Evolutionary conservation across 2,797 vertebrate genomes (phyloP).

Genomic region (Lepilemur septentrionalis): DNA sequence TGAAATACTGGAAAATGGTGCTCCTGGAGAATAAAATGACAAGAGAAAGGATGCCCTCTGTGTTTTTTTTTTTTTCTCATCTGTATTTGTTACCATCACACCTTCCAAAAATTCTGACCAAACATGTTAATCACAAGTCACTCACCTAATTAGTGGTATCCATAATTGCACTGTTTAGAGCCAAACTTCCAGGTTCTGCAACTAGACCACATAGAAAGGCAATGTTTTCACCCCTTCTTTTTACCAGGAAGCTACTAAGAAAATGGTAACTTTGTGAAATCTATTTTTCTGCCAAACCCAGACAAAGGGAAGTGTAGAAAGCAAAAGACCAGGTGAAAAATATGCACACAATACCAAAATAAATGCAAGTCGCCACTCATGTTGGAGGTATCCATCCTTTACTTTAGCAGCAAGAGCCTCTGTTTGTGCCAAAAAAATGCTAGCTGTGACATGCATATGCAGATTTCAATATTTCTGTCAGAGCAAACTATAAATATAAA

Average conservation of each 20-base stretch:
- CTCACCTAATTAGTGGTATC: background rate
- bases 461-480: slow-evolving; percentile 16
- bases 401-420: background rate
- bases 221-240: background rate
- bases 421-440: background rate
- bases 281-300: slow-evolving; percentile 24
- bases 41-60: background rate
- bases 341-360: background rate
- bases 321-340: background rate
- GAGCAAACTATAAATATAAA: slow-evolving; percentile 36
- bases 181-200: background rate
- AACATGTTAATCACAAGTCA: background rate
- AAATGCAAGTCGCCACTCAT: background rate
- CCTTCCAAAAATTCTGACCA: background rate
- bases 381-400: background rate
- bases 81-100: background rate
- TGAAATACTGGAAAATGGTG: background rate
- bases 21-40: background rate
- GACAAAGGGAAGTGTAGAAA: slow-evolving; percentile 37
- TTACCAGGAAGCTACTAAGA: background rate
- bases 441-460: background rate
- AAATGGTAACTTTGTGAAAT: background rate
- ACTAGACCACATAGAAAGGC: background rate
- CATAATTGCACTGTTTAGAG: background rate
- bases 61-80: background rate